Percentiles rank a stretch among this genome's conserved stretches.
Evolutionary conservation across 2,797 vertebrate genomes (phyloP).

Genomic region (Heteromormyrus szaboi): DNA sequence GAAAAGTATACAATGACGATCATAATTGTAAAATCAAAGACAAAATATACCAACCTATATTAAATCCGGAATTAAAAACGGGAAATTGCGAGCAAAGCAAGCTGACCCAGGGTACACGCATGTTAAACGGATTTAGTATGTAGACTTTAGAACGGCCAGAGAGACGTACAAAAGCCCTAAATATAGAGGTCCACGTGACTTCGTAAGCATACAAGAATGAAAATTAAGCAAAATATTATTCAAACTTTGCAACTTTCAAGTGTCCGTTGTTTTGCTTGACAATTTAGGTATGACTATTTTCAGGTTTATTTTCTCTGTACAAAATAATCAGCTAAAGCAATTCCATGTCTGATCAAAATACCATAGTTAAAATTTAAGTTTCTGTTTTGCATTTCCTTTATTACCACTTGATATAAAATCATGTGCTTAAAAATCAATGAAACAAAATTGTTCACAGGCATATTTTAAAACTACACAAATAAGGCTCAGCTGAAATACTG

Average conservation of each 20-base stretch:
- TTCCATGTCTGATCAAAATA: neutral
- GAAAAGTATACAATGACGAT: neutral
- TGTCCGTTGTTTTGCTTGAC: neutral
- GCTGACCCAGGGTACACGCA: neutral
- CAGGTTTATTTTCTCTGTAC: conserved; percentile 2
- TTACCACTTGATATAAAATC: neutral
- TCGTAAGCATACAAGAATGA: neutral
- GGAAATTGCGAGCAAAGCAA: neutral
- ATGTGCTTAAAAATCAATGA: conserved; percentile 16
- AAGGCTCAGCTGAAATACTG: conserved; percentile 41
- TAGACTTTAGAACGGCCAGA: neutral
- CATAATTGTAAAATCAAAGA: neutral
- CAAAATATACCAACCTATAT: neutral
- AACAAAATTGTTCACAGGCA: conserved; percentile 21
- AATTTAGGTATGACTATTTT: neutral
- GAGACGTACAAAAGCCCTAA: neutral
- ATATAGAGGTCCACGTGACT: neutral
- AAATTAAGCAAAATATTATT: neutral
- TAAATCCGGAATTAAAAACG: neutral
- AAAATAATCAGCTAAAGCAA: neutral
- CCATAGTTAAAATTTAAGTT: neutral
- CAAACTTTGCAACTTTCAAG: neutral
- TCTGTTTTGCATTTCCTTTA: neutral
- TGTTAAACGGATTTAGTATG: neutral
- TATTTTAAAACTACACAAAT: conserved; percentile 36